phyloP scores from a whole-genome alignment of 2,888 invertebrate species.

The Ophion slaviceki region DNA sequence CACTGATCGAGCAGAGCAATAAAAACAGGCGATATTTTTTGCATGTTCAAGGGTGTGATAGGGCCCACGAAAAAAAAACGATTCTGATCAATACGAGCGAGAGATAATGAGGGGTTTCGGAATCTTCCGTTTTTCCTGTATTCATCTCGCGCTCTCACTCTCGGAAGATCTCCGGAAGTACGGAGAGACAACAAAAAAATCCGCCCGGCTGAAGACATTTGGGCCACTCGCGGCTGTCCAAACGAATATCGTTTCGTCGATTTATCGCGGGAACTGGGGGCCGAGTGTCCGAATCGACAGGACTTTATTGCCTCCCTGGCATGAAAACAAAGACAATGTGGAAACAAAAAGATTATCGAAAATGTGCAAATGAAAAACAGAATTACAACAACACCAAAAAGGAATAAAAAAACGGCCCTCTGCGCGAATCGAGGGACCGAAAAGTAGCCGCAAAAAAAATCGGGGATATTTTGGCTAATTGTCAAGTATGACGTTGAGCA shows the following conservation, averaged over 20 bases:
- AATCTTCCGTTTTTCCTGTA: neutral
- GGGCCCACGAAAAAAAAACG: neutral
- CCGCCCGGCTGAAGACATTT: neutral
- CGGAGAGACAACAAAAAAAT: neutral
- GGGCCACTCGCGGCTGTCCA: neutral
- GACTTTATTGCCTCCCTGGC: neutral
- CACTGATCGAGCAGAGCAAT: neutral
- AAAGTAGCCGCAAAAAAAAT: constrained; percentile 1
- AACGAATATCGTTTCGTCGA: constrained; percentile 3
- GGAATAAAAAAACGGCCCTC: neutral
- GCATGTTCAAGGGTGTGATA: constrained; percentile 25
- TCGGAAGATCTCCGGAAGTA: neutral
- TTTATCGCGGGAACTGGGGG: constrained; percentile 16
- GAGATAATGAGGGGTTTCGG: neutral
- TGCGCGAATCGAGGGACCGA: neutral
- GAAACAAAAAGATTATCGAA: neutral
- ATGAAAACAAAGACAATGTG: neutral
- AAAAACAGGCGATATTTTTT: neutral
- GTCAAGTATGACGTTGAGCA: neutral
- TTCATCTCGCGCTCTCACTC: neutral
- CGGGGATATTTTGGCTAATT: neutral
- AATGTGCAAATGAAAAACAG: neutral
- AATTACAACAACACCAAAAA: neutral
- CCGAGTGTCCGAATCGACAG: neutral
- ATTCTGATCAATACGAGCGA: constrained; percentile 7